Conservation (phyloP, 2,888 invertebrate species). For the Cryptus armator region DNA sequence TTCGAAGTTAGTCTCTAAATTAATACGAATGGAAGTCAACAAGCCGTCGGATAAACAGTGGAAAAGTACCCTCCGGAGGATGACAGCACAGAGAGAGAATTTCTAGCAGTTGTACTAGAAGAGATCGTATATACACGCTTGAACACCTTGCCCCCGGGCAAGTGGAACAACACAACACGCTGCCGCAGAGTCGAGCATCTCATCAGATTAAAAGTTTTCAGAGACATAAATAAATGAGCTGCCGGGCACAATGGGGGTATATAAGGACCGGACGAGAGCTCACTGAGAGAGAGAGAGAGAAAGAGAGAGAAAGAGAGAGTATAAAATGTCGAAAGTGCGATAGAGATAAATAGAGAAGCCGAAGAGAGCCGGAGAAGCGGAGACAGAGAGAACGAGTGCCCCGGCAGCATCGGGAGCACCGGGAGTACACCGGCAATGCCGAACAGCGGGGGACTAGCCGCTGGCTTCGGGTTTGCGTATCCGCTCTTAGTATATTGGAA, state of each 20-base stretch:
- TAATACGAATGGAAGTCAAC: no score
- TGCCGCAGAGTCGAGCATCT: constrained; percentile 73
- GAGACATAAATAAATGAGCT: constrained; percentile 79
- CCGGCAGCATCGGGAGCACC: constrained; percentile 23
- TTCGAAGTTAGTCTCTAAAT: no score
- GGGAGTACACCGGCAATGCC: constrained; percentile 68
- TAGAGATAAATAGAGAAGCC: constrained; percentile 56
- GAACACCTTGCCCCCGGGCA: constrained; percentile 60
- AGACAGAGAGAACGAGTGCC: constrained; percentile 45
- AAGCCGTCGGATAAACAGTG: neutral
- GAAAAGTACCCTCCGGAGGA: neutral
- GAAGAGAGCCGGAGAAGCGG: constrained; percentile 59
- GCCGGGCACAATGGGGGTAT: constrained; percentile 71
- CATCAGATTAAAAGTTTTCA: constrained; percentile 82
- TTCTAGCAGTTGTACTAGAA: neutral
- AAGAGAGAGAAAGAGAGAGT: constrained; percentile 30
- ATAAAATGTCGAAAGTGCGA: constrained; percentile 54
- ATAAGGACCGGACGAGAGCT: constrained; percentile 63
- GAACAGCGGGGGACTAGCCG: constrained; percentile 75
- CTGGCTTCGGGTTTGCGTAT: constrained; percentile 80
- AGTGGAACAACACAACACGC: constrained; percentile 51
- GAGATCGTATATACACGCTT: constrained; percentile 16
- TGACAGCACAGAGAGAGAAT: neutral
- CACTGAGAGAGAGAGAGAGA: constrained; percentile 43
- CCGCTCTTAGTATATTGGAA: constrained; percentile 83